Percentiles rank a stretch among this genome's conserved stretches.
These are phyloP conservation scores for Mythimna pallens DNA, from an alignment of 2,888 invertebrate species.

Conservation along the genomic window DNA sequence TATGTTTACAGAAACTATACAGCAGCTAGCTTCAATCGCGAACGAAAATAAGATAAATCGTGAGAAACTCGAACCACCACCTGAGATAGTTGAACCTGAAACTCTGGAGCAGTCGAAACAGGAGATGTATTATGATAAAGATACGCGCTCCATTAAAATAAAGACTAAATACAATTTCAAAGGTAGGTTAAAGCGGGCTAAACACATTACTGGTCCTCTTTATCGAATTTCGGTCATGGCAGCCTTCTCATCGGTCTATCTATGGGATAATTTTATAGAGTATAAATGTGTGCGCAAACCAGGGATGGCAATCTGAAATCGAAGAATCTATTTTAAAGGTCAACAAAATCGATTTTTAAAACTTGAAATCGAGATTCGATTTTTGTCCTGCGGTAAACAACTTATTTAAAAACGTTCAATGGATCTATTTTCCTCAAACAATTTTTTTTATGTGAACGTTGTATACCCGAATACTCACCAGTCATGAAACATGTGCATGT, in stretches of 20 bases:
- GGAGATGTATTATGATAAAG: slow-evolving; percentile 56
- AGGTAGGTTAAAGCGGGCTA: slow-evolving; percentile 66
- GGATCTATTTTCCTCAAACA: too few relatives aligned
- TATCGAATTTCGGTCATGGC: not conserved
- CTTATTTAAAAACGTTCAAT: too few relatives aligned
- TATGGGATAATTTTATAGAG: not conserved
- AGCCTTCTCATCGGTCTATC: not conserved
- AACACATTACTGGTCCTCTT: not conserved
- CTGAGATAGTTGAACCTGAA: slow-evolving; percentile 34
- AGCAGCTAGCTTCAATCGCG: slow-evolving; percentile 1
- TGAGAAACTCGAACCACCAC: slow-evolving; percentile 22
- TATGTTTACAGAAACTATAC: slow-evolving; percentile 35
- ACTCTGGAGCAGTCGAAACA: slow-evolving; percentile 31
- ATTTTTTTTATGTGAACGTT: too few relatives aligned
- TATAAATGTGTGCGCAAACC: too few relatives aligned
- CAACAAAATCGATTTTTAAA: too few relatives aligned
- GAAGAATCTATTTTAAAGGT: too few relatives aligned
- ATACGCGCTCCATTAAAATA: slow-evolving; percentile 74
- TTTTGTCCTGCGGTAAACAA: too few relatives aligned
- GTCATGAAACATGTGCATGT: too few relatives aligned
- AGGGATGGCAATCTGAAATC: too few relatives aligned
- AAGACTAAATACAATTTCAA: slow-evolving; percentile 80
- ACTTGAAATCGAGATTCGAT: too few relatives aligned
- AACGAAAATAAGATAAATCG: slow-evolving; percentile 24
- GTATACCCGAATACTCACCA: too few relatives aligned